These are phyloP conservation scores for Melopsittacus undulatus DNA, from an alignment of 2,797 vertebrate genomes.

Conservation along the genomic window DNA sequence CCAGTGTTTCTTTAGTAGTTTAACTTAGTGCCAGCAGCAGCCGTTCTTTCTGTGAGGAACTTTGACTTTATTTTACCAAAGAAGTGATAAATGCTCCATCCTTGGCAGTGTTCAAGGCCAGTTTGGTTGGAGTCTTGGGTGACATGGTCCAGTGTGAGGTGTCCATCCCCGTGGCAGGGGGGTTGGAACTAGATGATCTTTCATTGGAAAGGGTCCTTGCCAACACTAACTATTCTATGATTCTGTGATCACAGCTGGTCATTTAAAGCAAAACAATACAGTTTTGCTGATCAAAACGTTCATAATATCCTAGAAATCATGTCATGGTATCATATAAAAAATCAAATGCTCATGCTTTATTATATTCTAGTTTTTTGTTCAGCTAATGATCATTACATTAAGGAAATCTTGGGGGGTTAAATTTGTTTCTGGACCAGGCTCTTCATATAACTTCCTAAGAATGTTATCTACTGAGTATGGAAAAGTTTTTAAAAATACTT, in stretches of 20 bases:
- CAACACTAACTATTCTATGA: neutral
- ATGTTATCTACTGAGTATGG: neutral
- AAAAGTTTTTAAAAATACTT: neutral
- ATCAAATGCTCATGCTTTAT: neutral
- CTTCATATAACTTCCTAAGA: neutral
- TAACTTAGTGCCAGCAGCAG: neutral
- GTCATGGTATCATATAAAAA: neutral
- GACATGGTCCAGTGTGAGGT: neutral
- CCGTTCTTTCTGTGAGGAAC: neutral
- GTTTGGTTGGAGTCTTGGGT: neutral
- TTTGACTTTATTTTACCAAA: neutral
- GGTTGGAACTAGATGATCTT: neutral
- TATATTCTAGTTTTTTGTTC: neutral
- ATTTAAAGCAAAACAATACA: neutral
- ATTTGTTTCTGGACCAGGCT: neutral
- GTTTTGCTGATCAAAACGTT: neutral
- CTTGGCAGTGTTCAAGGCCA: neutral
- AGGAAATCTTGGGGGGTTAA: neutral
- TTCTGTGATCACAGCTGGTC: neutral
- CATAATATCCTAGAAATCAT: neutral
- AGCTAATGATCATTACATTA: neutral
- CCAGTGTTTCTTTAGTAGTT: neutral
- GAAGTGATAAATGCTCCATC: neutral
- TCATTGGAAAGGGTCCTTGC: neutral
- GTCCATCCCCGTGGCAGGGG: neutral